Evolutionary conservation across 2,888 invertebrate species (phyloP).

Genomic region (Cheilosia grossa): DNA sequence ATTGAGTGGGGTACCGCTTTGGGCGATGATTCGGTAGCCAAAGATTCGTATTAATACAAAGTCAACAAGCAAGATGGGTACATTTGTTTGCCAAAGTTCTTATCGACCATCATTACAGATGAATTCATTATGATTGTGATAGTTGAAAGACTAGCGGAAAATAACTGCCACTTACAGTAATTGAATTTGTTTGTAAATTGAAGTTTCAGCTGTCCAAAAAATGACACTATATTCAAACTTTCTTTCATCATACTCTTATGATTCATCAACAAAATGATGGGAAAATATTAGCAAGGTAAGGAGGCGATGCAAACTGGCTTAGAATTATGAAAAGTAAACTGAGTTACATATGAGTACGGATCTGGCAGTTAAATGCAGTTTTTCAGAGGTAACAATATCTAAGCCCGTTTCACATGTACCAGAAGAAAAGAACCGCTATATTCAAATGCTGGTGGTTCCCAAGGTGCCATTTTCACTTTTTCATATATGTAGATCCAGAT

Average conservation of each 20-base stretch:
- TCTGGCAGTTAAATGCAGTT: too few species aligned
- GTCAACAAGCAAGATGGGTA: not conserved
- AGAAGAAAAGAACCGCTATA: too few species aligned
- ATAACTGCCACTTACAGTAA: not conserved
- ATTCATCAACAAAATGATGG: not conserved
- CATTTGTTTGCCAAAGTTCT: conserved; percentile 52
- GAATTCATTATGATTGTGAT: not conserved
- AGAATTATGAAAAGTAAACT: too few species aligned
- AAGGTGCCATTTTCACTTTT: too few species aligned
- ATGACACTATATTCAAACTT: not conserved
- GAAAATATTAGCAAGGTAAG: not conserved
- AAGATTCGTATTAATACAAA: conserved; percentile 24
- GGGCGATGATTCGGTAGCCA: conserved; percentile 28
- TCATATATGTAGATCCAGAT: too few species aligned
- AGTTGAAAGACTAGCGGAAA: not conserved
- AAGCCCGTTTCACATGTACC: too few species aligned
- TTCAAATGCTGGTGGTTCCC: too few species aligned
- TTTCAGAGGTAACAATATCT: too few species aligned
- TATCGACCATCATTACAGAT: conserved; percentile 40
- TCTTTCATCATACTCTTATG: not conserved
- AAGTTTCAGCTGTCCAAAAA: not conserved
- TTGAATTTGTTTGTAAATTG: not conserved
- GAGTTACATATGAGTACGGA: too few species aligned
- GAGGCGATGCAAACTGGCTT: not conserved
- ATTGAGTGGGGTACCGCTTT: conserved; percentile 43